phyloP scores from a whole-genome alignment of 2,888 invertebrate species.

The Parasteatoda lunata region DNA sequence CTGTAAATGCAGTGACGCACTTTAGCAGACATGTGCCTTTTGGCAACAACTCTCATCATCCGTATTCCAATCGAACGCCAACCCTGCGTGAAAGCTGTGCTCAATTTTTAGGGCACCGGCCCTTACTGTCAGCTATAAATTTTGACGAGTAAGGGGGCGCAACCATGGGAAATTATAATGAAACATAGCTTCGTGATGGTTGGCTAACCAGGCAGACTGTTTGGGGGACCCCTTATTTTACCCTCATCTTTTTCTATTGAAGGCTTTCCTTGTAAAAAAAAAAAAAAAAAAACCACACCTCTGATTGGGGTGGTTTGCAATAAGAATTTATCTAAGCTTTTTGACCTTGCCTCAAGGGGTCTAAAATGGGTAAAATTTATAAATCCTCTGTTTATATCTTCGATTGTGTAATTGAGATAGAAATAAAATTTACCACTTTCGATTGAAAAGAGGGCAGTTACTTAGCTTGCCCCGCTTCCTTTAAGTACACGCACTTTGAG shows the following conservation, averaged over 20 bases:
- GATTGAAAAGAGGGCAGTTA: no score
- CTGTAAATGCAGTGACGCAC: background rate
- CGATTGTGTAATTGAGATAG: background rate
- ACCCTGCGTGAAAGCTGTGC: conserved; percentile 26
- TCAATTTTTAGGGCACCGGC: conserved; percentile 22
- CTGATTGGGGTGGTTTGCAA: background rate
- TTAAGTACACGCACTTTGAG: no score
- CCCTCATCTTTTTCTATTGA: background rate
- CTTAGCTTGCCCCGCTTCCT: no score
- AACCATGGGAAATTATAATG: conserved; percentile 16
- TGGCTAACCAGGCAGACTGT: conserved; percentile 39
- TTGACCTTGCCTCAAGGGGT: conserved; percentile 13
- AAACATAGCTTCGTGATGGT: conserved; percentile 26
- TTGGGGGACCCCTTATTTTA: background rate
- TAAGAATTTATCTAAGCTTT: conserved; percentile 24
- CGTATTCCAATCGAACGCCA: background rate
- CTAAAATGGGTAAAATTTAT: background rate
- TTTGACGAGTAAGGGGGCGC: conserved; percentile 8
- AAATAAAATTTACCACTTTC: background rate
- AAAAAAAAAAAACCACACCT: background rate
- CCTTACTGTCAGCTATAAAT: conserved; percentile 41
- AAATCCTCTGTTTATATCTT: background rate
- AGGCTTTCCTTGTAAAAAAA: background rate
- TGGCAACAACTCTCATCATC: background rate
- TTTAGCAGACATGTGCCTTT: background rate